Percentiles rank a stretch among this genome's conserved stretches.
Conservation (phyloP, 2,113 vertebrate species). For the Crotalus tigris region DNA sequence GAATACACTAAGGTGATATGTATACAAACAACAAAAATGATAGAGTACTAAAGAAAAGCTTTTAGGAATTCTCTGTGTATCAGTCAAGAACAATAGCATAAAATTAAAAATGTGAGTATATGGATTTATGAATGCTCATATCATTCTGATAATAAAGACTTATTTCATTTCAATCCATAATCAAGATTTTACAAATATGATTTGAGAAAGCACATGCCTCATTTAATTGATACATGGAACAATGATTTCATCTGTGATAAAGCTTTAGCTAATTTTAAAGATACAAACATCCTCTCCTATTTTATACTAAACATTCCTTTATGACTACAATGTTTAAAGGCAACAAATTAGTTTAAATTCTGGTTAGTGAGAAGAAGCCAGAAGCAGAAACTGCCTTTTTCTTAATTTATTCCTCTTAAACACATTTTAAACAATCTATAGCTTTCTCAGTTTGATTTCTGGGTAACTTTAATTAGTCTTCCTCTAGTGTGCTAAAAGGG, state of each 20-base stretch:
- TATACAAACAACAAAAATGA: constrained; percentile 16
- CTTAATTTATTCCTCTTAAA: not conserved
- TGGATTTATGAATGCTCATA: constrained; percentile 14
- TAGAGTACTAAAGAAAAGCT: not conserved
- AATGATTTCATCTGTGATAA: not conserved
- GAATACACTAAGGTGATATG: not conserved
- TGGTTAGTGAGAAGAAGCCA: not conserved
- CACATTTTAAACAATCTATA: not conserved
- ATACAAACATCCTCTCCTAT: not conserved
- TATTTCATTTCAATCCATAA: not conserved
- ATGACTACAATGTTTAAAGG: not conserved
- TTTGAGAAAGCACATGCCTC: not conserved
- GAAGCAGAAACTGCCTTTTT: not conserved
- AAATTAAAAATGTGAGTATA: constrained; percentile 13
- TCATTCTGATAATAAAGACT: not conserved
- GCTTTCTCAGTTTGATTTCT: not conserved
- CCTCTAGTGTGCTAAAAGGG: not conserved
- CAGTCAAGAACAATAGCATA: constrained; percentile 15
- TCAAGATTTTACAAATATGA: not conserved
- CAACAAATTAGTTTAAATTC: not conserved
- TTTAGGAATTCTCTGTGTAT: not conserved
- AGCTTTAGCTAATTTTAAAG: not conserved
- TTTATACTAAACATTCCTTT: not conserved
- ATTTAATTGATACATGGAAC: not conserved
- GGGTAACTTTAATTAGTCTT: not conserved